Evolutionary conservation across 1,140 invertebrate genomes (phyloP).

Genomic region (Magallana angulata): DNA sequence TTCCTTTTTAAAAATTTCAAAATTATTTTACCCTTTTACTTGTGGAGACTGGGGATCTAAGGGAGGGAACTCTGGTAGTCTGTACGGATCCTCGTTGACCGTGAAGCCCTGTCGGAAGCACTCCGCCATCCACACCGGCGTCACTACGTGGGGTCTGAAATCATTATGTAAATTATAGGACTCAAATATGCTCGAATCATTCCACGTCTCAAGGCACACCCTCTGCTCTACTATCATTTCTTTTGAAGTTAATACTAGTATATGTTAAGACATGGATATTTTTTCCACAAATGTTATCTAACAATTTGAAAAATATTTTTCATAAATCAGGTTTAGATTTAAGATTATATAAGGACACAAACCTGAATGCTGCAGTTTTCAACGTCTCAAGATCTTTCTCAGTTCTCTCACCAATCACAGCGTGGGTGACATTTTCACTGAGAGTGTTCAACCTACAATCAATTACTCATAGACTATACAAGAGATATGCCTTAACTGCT

Average conservation of each 20-base stretch:
- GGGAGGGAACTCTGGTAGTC: constrained; percentile 63
- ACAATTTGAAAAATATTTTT: too few relatives aligned
- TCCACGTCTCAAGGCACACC: too few relatives aligned
- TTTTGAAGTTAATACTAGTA: too few relatives aligned
- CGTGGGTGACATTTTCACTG: constrained; percentile 88
- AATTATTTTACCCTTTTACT: constrained; percentile 50
- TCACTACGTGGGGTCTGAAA: constrained; percentile 85
- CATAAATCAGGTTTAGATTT: too few relatives aligned
- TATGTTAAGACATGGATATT: too few relatives aligned
- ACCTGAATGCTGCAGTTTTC: constrained; percentile 65
- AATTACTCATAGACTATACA: too few relatives aligned
- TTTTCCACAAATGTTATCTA: too few relatives aligned
- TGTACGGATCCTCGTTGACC: constrained; percentile 81
- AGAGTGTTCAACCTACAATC: constrained; percentile 84
- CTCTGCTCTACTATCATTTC: too few relatives aligned
- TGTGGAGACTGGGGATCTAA: constrained; percentile 66
- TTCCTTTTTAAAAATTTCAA: not conserved
- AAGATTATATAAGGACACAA: not conserved
- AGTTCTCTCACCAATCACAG: constrained; percentile 85
- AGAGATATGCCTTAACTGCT: too few relatives aligned
- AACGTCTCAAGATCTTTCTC: constrained; percentile 72
- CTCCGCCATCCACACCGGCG: constrained; percentile 86
- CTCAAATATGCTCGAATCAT: too few relatives aligned
- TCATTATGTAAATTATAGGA: not conserved
- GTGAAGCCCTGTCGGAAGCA: constrained; percentile 84